phyloP scores from a whole-genome alignment of 2,888 invertebrate species.

The Tiliacea citrago region DNA sequence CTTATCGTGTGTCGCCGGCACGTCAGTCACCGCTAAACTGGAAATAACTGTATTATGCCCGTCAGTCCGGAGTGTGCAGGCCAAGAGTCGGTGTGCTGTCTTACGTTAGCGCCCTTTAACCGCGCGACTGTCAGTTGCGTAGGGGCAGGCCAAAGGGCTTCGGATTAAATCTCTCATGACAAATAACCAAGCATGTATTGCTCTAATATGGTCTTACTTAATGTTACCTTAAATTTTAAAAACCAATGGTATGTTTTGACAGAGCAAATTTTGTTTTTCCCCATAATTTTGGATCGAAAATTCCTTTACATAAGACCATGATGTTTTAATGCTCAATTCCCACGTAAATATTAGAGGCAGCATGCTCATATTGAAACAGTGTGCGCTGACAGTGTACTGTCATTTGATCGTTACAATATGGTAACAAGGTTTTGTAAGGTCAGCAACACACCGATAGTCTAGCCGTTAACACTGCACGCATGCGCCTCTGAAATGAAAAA shows the following conservation, averaged over 20 bases:
- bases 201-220: constrained; percentile 73
- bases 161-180: constrained; percentile 89
- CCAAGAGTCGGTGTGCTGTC: constrained; percentile 89
- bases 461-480: constrained; percentile 89
- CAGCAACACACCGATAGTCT: constrained; percentile 89
- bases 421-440: constrained; percentile 74
- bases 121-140: constrained; percentile 87
- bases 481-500: constrained; percentile 91
- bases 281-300: constrained; percentile 40
- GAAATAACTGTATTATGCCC: constrained; percentile 90
- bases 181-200: constrained; percentile 89
- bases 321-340: constrained; percentile 53
- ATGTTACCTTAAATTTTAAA: constrained; percentile 26
- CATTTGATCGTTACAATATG: constrained; percentile 74
- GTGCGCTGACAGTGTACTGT: constrained; percentile 88
- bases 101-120: constrained; percentile 73
- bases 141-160: constrained; percentile 85
- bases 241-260: constrained; percentile 36
- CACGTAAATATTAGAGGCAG: constrained; percentile 82
- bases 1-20: constrained; percentile 71
- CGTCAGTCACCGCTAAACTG: constrained; percentile 70
- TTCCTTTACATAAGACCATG: constrained; percentile 39
- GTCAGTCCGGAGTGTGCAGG: constrained; percentile 90
- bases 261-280: constrained; percentile 39
- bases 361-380: constrained; percentile 88